Conservation (phyloP, 2,797 vertebrate species). For the Gallinago solitaria region DNA sequence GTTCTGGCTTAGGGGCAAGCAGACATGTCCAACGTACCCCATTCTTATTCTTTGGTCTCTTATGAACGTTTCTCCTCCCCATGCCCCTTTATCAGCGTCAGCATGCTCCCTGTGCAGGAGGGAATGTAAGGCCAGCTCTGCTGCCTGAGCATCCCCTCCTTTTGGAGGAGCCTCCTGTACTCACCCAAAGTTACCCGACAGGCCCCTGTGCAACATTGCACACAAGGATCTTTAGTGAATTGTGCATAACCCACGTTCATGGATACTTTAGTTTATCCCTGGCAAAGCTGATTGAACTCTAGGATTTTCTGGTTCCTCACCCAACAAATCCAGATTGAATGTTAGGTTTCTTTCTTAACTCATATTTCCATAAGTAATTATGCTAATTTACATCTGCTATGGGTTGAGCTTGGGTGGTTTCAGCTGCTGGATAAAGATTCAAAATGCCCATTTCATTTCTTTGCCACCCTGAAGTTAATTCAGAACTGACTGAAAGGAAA, state of each 20-base stretch:
- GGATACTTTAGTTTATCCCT: neutral
- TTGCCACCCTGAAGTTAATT: neutral
- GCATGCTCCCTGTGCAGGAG: neutral
- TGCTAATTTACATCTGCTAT: neutral
- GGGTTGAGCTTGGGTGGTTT: neutral
- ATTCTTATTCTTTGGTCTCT: neutral
- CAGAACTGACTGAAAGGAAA: neutral
- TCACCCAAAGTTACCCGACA: neutral
- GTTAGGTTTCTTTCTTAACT: neutral
- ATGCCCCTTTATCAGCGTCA: accelerated
- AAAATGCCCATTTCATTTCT: neutral
- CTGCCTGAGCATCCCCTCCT: neutral
- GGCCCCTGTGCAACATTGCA: accelerated
- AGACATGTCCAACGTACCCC: neutral
- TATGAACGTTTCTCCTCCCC: neutral
- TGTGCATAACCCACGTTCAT: neutral
- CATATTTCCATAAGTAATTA: neutral
- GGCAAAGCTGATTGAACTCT: neutral
- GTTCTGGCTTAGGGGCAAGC: neutral
- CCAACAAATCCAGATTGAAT: neutral
- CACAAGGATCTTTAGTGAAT: neutral
- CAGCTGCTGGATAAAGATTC: neutral
- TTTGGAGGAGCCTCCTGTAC: neutral
- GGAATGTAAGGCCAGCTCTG: neutral
- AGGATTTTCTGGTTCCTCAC: neutral